Percentiles rank a stretch among this genome's conserved stretches.
phyloP scores from a whole-genome alignment of 2,113 vertebrate species.

The Cathartes aura region DNA sequence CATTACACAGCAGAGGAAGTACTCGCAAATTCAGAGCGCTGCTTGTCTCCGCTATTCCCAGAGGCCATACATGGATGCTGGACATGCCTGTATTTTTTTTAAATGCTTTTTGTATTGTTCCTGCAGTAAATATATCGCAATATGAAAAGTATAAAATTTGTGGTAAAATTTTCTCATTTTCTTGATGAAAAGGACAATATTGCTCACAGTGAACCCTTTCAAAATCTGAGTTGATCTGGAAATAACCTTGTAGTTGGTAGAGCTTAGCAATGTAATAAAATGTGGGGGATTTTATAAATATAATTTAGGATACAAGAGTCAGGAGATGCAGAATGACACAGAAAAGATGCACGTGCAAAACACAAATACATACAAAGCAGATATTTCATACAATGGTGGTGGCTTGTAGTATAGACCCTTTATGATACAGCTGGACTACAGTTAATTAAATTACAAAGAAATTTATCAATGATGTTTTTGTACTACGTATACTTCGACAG shows the following conservation, averaged over 20 bases:
- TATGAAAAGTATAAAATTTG: not conserved
- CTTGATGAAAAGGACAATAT: not conserved
- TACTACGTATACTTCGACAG: not conserved
- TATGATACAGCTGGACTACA: not conserved
- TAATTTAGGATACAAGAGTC: not conserved
- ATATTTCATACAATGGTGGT: not conserved
- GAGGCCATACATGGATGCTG: not conserved
- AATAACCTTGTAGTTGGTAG: not conserved
- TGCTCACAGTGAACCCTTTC: not conserved
- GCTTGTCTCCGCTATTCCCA: not conserved
- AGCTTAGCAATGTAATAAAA: not conserved
- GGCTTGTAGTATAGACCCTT: not conserved
- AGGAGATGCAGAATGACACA: not conserved
- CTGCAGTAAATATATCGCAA: not conserved
- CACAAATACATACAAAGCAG: not conserved
- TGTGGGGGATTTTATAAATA: not conserved
- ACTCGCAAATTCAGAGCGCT: not conserved
- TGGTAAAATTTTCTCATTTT: not conserved
- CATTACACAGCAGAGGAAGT: not conserved
- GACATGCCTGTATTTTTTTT: not conserved
- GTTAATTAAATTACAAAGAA: not conserved
- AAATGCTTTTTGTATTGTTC: not conserved
- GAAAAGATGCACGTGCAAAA: not conserved
- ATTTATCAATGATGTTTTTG: not conserved
- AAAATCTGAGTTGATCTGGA: not conserved